Evolutionary conservation across 1,140 invertebrate species (phyloP), one percentile per base, ranked within the genome.

Genomic region (Acromyrmex charruanus): DNA sequence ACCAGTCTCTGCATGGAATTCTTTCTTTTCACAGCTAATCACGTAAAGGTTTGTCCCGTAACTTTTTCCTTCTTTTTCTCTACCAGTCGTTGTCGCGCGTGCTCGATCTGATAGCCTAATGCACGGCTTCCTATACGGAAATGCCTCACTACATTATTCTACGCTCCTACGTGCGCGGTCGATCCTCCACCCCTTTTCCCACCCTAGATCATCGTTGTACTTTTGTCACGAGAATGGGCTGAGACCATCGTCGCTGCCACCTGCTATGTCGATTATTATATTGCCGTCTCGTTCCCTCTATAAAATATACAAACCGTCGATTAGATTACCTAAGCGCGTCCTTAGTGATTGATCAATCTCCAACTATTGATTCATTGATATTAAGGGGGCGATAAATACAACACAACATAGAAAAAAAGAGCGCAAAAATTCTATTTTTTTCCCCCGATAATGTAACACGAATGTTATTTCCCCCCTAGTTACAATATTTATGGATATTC

Each of bases 31-130:
- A 68, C 89, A 88, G 91, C 93, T 94, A 95, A 94, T 94, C 94
- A 94, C 93, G 92, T 94, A 94, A 94, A 92, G 92, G 92, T 94
- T 91, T 92, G 91, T 84, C 89, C 88, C 71, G 87, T 77, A 72
- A 87, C 82, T 92, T 93, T 92, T 92, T 92, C 91, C 85, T 92
- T 90, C 69, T 91, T 91, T 91, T 92, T 92, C 93, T 90, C 89
- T 85, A 89, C 89, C 88, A 90, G 91, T 80, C 91, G 92, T 90
- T 89, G 91, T 92, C 86, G 93, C 93, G 94, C 94, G 95, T 95
- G 94, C 93, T 92, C 90, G 94, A 95, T 95, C 95, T 95, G 95
- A 95, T 95, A 95, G 93, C 92, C 93, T 95, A 95, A 95, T 95
- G 94, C 94, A 95, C 94, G 94, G 92, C 93, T 95, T 95, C 95